phyloP scores from a whole-genome alignment of 2,797 vertebrate genomes.

The Choloepus didactylus region DNA sequence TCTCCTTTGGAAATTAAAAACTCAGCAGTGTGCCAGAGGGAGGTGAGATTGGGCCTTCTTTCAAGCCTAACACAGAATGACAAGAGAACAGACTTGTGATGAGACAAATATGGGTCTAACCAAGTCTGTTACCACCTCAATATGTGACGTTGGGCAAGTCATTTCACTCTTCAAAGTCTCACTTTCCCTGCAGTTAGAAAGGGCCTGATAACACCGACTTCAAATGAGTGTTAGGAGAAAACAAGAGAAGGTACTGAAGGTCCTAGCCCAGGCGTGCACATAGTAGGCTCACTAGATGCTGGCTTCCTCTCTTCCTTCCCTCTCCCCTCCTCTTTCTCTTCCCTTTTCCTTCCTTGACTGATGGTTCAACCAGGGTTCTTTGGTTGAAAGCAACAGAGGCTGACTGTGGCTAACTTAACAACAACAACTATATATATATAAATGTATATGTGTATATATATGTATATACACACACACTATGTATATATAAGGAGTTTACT shows the following conservation, averaged over 20 bases:
- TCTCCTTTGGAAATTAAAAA: neutral
- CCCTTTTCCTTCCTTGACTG: no score
- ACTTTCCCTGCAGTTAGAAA: neutral
- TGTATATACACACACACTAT: no score
- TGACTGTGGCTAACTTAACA: neutral
- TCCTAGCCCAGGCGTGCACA: neutral
- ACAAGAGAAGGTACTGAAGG: neutral
- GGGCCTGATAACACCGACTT: neutral
- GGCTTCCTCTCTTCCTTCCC: neutral
- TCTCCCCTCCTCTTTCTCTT: neutral
- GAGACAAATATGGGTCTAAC: neutral
- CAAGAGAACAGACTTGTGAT: neutral
- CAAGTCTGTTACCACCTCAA: neutral
- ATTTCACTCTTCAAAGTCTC: neutral
- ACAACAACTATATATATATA: no score
- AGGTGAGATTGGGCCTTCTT: neutral
- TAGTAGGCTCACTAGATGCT: neutral
- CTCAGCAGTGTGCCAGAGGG: neutral
- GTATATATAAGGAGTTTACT: neutral
- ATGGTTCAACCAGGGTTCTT: neutral
- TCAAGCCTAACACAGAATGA: neutral
- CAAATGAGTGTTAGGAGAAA: neutral
- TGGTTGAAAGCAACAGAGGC: neutral
- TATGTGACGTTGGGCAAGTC: neutral
- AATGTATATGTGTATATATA: no score